Evolutionary conservation across 2,113 vertebrate species (phyloP).

Genomic region (Pollachius pollachius): DNA sequence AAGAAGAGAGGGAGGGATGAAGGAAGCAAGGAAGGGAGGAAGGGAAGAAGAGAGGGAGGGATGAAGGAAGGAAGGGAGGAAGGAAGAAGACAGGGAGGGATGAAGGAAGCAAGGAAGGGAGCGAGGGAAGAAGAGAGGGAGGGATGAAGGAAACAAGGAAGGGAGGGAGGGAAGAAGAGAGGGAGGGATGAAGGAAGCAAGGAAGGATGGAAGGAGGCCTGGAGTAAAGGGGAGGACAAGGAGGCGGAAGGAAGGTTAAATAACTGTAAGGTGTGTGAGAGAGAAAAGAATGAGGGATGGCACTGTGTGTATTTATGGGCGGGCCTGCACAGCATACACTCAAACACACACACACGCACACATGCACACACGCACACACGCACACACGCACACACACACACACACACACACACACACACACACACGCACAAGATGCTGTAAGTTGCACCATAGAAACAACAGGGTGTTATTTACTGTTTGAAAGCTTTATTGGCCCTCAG

Average conservation of each 20-base stretch:
- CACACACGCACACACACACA: not conserved
- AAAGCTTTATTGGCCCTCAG: constrained; percentile 45
- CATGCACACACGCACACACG: not conserved
- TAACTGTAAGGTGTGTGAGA: constrained; percentile 29
- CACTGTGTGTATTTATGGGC: no score
- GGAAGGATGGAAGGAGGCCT: constrained; percentile 25
- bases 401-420: constrained; percentile 32
- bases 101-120: no score
- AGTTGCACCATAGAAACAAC: constrained; percentile 56
- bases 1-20: not conserved
- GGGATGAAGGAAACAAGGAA: constrained; percentile 6
- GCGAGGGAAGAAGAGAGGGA: no score
- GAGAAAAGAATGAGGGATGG: not conserved
- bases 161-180: not conserved
- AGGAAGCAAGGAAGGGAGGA: no score
- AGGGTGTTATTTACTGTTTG: constrained; percentile 49
- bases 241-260: constrained; percentile 6
- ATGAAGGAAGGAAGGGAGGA: constrained; percentile 26
- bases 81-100: not conserved
- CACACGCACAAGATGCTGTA: not conserved
- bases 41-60: no score
- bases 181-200: constrained; percentile 17
- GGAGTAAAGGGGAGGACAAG: constrained; percentile 31
- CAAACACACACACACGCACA: constrained; percentile 18
- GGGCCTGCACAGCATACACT: constrained; percentile 18